Evolutionary conservation across 1,140 invertebrate genomes (phyloP).

Genomic region (Lithobius niger): DNA sequence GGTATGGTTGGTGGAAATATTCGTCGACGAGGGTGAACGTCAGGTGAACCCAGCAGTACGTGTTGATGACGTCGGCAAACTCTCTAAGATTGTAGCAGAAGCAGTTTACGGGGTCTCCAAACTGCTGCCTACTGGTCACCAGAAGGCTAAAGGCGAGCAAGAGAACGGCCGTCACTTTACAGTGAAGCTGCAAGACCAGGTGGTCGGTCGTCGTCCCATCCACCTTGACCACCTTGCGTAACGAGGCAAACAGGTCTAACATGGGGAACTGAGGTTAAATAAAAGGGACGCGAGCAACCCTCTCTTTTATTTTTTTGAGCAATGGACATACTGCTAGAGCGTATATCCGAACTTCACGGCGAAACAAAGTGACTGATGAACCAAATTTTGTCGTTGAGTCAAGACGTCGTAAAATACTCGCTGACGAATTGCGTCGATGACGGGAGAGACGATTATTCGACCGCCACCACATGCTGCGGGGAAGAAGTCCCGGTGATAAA

Average conservation of each 20-base stretch:
- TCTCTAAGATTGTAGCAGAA: conserved; percentile 54
- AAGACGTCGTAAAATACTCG: too few species aligned
- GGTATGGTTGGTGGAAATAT: conserved; percentile 40
- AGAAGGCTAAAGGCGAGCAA: conserved; percentile 73
- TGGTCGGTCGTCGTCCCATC: conserved; percentile 72
- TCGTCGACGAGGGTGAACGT: conserved; percentile 84
- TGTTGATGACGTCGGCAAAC: conserved; percentile 66
- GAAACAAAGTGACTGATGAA: too few species aligned
- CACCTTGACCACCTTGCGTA: conserved; percentile 67
- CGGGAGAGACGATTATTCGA: too few species aligned
- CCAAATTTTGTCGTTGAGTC: too few species aligned
- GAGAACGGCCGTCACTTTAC: conserved; percentile 71
- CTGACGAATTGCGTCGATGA: too few species aligned
- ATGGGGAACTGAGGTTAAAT: too few species aligned
- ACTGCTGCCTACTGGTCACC: conserved; percentile 80
- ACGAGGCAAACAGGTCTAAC: conserved; percentile 66
- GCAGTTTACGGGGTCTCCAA: conserved; percentile 83
- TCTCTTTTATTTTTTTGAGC: too few species aligned
- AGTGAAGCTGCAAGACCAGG: conserved; percentile 77
- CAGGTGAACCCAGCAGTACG: conserved; percentile 82
- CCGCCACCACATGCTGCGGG: too few species aligned
- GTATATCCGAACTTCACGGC: too few species aligned
- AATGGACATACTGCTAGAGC: too few species aligned
- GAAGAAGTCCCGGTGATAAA: too few species aligned
- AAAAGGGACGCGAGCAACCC: too few species aligned